Evolutionary conservation across 2,113 vertebrate genomes (phyloP), one percentile per base, ranked within the genome.

Genomic region (Heterocephalus glaber): DNA sequence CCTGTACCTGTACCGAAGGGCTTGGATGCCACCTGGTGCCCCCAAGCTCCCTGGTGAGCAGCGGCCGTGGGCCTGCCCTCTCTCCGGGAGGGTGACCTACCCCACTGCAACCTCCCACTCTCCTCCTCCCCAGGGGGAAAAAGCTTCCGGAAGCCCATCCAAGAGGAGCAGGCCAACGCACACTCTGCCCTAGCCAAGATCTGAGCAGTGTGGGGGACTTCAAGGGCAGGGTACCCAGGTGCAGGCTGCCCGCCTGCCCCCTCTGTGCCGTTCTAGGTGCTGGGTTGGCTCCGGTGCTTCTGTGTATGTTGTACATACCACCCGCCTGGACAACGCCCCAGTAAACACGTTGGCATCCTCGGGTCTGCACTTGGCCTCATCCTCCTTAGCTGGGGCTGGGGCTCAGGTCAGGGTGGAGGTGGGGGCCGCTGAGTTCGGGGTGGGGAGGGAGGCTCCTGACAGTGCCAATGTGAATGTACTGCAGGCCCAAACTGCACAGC

Each of bases 101-200:
- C 38, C 52, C 61, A 58, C 26, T 24, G 8, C 28, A 22, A 49
- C 60, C 28, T 33, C 44, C 26, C 8, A 5, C n/a, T 28, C 12
- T 2, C 24, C 30, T 56, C 93, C 47, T 89, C 92, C 92, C 3
- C 97, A 99, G 98, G 85, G 24, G 85, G 5, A 52, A 14, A 35
- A 4, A 97, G 93, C 95, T 98, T 94, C 30, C 96, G 98, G 35
- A 12, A 97, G 12, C 98, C 98, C 33, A 76, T 99, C 92, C 98
- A 99, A 76, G 98, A 99, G 81, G 98, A 98, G n/a, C 98, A 98
- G 0, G 19, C 91, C 0, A 97, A 98, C 0, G 96, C 70, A 16
- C 94, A 98, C 10, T 98, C 96, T 47, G 97, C 97, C 68, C 96
- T 98, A 81, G 97, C 94, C 95, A 98, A 98, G 89, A 97, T 96